Base-by-base conservation (phyloP, 2,797 vertebrate species). In the Lacerta agilis region DNA sequence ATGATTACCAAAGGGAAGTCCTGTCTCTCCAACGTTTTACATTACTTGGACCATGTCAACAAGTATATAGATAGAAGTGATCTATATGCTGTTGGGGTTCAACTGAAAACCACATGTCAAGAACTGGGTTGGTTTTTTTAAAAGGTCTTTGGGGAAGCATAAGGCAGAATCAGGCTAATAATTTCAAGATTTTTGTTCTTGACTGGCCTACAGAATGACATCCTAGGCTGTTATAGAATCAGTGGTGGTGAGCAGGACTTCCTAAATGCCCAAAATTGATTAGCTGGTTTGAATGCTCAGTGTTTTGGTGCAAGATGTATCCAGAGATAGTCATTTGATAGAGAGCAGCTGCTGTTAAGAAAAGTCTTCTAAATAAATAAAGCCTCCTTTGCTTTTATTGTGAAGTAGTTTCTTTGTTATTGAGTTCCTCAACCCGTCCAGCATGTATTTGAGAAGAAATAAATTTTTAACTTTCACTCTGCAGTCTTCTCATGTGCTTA, bases 321-420 rank as follows among this genome's bases (percentile, higher is more conserved):
- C 41, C 4, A 86, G 29, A 45, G 27, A 29, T 58, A 69, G 17
- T 58, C 10, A 45, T 2, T 29, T 78, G 64, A 58, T 45, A 78
- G 81, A 79, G 82, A 84, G 49, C 64, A 83, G 45, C 49, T 79
- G 67, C 38, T 61, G 49, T 43, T 72, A 71, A 23, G 33, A 79
- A 55, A 71, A 79, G 11, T 8, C 20, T 72, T 84, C 66, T 84
- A 84, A 88, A 82, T 86, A 86, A 71, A 79, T 86, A 49, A 69
- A 72, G 25, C 67, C 29, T 66, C 61, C 6, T 67, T 77, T 78
- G 38, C 33, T 85, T 77, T 77, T 77, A 67, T 45, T 25, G 58
- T 67, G 84, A 78, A 86, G 29, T 41, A 25, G 38, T 49, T 82
- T 82, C 71, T 82, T 82, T 69, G 80, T 49, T 87, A 61, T 66